phyloP scores from a whole-genome alignment of 2,888 invertebrate genomes.

The Drosophila nr. fundita region DNA sequence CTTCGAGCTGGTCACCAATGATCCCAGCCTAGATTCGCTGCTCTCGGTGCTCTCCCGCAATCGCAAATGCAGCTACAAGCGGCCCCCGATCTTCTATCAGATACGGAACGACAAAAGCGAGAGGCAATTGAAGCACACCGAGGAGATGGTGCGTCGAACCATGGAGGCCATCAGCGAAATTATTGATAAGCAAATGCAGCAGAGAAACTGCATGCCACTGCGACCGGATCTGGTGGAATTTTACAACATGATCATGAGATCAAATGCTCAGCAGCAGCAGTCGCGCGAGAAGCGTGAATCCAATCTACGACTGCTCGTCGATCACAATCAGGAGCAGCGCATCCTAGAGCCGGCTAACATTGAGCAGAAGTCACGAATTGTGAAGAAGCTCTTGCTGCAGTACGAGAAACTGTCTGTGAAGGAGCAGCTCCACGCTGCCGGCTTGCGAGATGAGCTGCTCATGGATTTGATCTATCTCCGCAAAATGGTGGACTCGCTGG shows the following conservation, averaged over 20 bases:
- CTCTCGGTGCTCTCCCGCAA: slow-evolving; percentile 74
- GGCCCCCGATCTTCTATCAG: slow-evolving; percentile 57
- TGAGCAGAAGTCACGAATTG: slow-evolving; percentile 74
- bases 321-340: slow-evolving; percentile 49
- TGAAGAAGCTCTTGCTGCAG: slow-evolving; percentile 81
- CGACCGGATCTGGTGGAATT: slow-evolving; percentile 79
- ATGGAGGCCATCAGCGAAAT: slow-evolving; percentile 81
- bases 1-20: slow-evolving; percentile 70
- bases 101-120: slow-evolving; percentile 61
- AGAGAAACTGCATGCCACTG: slow-evolving; percentile 78
- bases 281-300: slow-evolving; percentile 72
- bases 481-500: slow-evolving; percentile 56
- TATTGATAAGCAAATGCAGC: slow-evolving; percentile 80
- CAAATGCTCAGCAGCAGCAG: slow-evolving; percentile 64
- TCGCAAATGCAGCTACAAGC: slow-evolving; percentile 43
- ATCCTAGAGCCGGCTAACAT: slow-evolving; percentile 64
- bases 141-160: slow-evolving; percentile 76
- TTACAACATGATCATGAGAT: slow-evolving; percentile 77
- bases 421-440: slow-evolving; percentile 70
- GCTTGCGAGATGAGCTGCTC: slow-evolving; percentile 73
- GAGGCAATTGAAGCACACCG: slow-evolving; percentile 64
- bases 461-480: slow-evolving; percentile 70
- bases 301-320: slow-evolving; percentile 19
- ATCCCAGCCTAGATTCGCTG: slow-evolving; percentile 71
- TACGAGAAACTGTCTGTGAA: slow-evolving; percentile 77